These are phyloP conservation scores for Gobiocypris rarus DNA, from an alignment of 2,113 vertebrate genomes.

Conservation along the genomic window DNA sequence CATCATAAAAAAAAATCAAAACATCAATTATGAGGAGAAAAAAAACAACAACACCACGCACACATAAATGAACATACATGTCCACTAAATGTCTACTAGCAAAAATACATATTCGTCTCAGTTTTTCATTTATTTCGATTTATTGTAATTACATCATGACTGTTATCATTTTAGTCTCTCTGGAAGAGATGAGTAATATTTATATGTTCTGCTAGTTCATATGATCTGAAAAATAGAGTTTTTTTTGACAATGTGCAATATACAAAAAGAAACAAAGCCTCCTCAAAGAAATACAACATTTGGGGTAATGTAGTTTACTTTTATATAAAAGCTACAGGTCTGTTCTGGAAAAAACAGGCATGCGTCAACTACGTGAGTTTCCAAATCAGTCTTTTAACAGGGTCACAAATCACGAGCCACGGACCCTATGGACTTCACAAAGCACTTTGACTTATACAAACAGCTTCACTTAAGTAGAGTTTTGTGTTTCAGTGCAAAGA, in stretches of 20 bases:
- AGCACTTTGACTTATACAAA: constrained; percentile 67
- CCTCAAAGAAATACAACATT: constrained; percentile 72
- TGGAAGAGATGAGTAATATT: constrained; percentile 64
- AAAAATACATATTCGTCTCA: constrained; percentile 66
- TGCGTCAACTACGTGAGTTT: constrained; percentile 63
- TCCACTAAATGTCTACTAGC: constrained; percentile 59
- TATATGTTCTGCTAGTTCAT: constrained; percentile 65
- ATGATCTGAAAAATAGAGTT: constrained; percentile 75
- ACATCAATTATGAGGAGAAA: constrained; percentile 81
- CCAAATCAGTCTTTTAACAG: constrained; percentile 54
- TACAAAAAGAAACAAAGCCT: constrained; percentile 81
- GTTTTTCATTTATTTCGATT: constrained; percentile 73
- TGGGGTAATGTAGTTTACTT: constrained; percentile 63
- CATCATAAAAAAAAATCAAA: constrained; percentile 70
- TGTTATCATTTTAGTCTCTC: constrained; percentile 61
- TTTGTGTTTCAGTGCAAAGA: constrained; percentile 75
- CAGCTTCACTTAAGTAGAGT: constrained; percentile 66
- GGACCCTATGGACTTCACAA: constrained; percentile 62
- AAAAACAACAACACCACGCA: constrained; percentile 56
- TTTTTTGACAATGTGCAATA: constrained; percentile 68
- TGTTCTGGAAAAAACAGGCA: constrained; percentile 74
- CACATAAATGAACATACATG: constrained; percentile 70
- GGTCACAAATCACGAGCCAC: constrained; percentile 64
- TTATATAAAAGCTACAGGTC: constrained; percentile 75
- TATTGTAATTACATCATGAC: constrained; percentile 74